A percentile compares a stretch with the other conserved stretches of the same genome.
Conservation (phyloP, 2,797 vertebrate species). For the Setipinna tenuifilis region DNA sequence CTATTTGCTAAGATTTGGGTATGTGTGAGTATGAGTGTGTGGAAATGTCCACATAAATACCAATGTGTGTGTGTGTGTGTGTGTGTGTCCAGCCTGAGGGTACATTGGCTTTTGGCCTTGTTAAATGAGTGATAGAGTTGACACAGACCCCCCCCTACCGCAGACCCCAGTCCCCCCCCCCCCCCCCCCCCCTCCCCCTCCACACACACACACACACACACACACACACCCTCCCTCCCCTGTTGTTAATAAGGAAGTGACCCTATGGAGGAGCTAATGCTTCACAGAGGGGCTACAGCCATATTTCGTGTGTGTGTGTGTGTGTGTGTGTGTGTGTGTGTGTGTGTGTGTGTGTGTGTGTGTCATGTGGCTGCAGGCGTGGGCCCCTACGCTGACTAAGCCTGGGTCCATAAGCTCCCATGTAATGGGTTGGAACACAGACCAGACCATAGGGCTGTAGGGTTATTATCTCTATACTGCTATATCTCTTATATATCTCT, state of each 20-base stretch:
- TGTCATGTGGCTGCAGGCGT: background rate
- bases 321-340: constrained; percentile 14
- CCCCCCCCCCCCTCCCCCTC: background rate
- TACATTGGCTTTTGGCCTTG: background rate
- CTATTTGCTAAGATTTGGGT: background rate
- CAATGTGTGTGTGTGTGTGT: background rate
- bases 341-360: background rate
- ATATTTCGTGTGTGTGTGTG: background rate
- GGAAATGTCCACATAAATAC: background rate
- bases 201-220: no score
- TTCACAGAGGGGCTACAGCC: background rate
- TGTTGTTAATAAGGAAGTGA: constrained; percentile 2
- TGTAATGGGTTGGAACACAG: no score
- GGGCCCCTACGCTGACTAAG: no score
- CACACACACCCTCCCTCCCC: background rate
- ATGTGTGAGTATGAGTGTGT: background rate
- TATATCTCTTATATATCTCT: no score
- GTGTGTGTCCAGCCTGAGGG: background rate
- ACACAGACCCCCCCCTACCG: background rate
- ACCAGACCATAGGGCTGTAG: no score
- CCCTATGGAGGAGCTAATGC: background rate
- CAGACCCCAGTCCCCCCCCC: background rate
- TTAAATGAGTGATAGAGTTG: background rate
- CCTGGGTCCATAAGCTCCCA: no score
- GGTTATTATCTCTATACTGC: no score